Evolutionary conservation across 1,140 invertebrate species (phyloP).

Genomic region (Fopius arisanus): DNA sequence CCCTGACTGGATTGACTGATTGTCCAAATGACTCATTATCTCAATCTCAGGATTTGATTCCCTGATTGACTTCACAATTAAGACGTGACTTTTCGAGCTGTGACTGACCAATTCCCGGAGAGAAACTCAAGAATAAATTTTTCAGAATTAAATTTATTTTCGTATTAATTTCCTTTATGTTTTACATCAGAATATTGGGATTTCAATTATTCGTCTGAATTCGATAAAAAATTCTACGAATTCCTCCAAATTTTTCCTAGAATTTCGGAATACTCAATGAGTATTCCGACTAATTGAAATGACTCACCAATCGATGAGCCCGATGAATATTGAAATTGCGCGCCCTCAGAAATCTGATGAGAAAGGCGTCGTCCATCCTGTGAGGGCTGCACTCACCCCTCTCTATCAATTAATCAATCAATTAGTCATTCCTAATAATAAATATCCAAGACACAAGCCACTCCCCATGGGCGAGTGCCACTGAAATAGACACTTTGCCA

Average conservation of each 20-base stretch:
- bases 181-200: too few relatives aligned
- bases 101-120: not conserved
- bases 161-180: too few relatives aligned
- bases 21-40: too few relatives aligned
- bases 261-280: too few relatives aligned
- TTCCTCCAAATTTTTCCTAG: too few relatives aligned
- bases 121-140: not conserved
- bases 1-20: too few relatives aligned
- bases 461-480: too few relatives aligned
- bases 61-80: not conserved
- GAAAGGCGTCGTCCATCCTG: slow-evolving; percentile 82
- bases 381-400: slow-evolving; percentile 77
- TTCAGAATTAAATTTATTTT: too few relatives aligned
- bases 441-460: too few relatives aligned
- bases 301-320: slow-evolving; percentile 81
- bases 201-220: too few relatives aligned
- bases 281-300: not conserved
- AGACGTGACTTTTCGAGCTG: not conserved
- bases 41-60: not conserved
- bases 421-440: not conserved
- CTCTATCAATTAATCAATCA: slow-evolving; percentile 65
- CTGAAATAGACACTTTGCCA: not conserved
- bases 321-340: slow-evolving; percentile 81
- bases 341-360: slow-evolving; percentile 83
- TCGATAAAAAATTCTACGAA: too few relatives aligned